Evolutionary conservation across 2,888 invertebrate species (phyloP), one percentile per base, ranked within the genome.

Genomic region (Stramonita haemastoma): DNA sequence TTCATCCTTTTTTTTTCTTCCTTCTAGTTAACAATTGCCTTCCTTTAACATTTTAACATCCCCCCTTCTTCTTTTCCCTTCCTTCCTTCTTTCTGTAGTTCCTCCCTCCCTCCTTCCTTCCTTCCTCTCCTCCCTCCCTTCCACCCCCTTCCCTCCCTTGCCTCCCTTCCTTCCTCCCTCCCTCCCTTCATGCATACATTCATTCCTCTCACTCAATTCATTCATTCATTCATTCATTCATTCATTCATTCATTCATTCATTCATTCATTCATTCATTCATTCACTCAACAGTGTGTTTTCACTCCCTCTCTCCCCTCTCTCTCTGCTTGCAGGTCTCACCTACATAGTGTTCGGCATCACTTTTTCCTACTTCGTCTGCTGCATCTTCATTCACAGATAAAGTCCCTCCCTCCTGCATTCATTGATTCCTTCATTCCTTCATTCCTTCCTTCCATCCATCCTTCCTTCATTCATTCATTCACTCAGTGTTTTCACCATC

Each of bases 331-430:
- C 84, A 88, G 91, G 91, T 0, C 89, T 92, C 34, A 92, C 91
- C 5, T 66, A 90, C 87, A 91, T 92, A 66, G 90, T 91, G 22
- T 88, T 92, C 13, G 92, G 92, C 32, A 91, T 92, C 87, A 92
- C 92, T 13, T 89, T 90, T 56, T 92, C 90, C 73, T 91, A 90
- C 90, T 91, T 92, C 88, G 81, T 92, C 26, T 92, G 92, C 90
- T 92, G 92, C 90, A 88, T 92, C 34, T 81, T 90, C n/a, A n/a
- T n/a, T n/a, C n/a, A n/a, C n/a, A n/a, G n/a, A n/a, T n/a, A n/a
- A n/a, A n/a, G n/a, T n/a, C n/a, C n/a, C 34, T 83, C 8, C 19
- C 83, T 83, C 17, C 34, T 19, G 6, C 26, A 6, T 26, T 6
- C 17, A 6, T 6, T n/a, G 6, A 15, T 6, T 73, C 17, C 73